These are phyloP conservation scores for Anableps anableps DNA, from an alignment of 2,797 vertebrate species.

Conservation along the genomic window DNA sequence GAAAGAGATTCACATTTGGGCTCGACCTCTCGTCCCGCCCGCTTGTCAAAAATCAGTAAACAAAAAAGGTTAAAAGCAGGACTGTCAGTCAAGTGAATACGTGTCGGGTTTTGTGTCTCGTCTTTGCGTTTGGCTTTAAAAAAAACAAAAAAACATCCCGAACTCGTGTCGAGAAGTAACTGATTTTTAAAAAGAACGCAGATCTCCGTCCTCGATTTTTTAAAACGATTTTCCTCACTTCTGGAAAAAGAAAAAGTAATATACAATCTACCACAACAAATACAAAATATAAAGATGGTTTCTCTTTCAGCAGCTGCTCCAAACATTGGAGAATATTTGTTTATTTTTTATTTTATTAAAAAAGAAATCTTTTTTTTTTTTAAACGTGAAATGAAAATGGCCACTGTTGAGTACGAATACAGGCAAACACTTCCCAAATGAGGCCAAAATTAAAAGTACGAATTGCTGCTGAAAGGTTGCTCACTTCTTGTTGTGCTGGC, in stretches of 20 bases:
- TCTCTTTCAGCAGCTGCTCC: constrained; percentile 68
- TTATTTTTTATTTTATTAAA: constrained; percentile 14
- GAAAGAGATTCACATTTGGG: constrained; percentile 79
- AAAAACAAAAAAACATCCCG: constrained; percentile 42
- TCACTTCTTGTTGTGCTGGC: constrained; percentile 55
- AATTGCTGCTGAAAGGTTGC: constrained; percentile 16
- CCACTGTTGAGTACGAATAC: constrained; percentile 23
- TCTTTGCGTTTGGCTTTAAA: constrained; percentile 53
- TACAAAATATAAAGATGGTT: constrained; percentile 66
- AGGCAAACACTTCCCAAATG: not conserved
- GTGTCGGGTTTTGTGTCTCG: constrained; percentile 40
- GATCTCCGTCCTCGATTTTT: constrained; percentile 38
- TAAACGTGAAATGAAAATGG: constrained; percentile 66
- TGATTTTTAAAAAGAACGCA: constrained; percentile 40
- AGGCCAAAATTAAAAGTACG: constrained; percentile 4
- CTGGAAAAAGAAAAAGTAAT: constrained; percentile 28
- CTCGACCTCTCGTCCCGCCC: constrained; percentile 63
- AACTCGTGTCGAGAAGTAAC: constrained; percentile 30
- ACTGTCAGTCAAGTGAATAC: constrained; percentile 57
- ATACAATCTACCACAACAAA: constrained; percentile 58
- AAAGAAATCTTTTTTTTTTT: constrained; percentile 16
- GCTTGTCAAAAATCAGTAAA: constrained; percentile 55
- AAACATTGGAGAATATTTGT: constrained; percentile 74
- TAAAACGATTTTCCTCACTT: constrained; percentile 54
- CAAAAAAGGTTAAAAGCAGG: constrained; percentile 65